Percentiles rank a stretch among this genome's conserved stretches.
Conservation (phyloP, 2,113 vertebrate species). For the Lathamus discolor region DNA sequence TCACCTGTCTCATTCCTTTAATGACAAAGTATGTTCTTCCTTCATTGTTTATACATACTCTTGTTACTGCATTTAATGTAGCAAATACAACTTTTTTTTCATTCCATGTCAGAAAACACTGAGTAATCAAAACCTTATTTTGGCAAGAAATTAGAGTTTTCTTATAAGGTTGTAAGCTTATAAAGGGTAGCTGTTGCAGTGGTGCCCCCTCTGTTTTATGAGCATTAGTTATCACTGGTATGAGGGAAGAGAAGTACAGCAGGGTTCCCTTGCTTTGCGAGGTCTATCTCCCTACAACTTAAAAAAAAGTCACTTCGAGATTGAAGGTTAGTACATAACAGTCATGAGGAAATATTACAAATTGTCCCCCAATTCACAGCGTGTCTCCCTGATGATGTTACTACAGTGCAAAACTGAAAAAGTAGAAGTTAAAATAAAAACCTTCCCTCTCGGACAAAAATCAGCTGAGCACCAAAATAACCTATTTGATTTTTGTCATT, state of each 20-base stretch:
- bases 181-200: slow-evolving; percentile 1
- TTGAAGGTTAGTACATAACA: slow-evolving; percentile 52
- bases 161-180: neutral
- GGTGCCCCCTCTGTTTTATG: slow-evolving; percentile 24
- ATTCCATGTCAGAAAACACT: neutral
- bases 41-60: neutral
- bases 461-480: slow-evolving; percentile 31
- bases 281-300: slow-evolving; percentile 3
- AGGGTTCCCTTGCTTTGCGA: slow-evolving; percentile 33
- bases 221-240: slow-evolving; percentile 1
- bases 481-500: slow-evolving; percentile 7
- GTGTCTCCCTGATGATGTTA: slow-evolving; percentile 53
- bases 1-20: neutral
- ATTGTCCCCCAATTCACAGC: slow-evolving; percentile 35
- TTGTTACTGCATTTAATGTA: neutral
- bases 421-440: slow-evolving; percentile 57
- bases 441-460: slow-evolving; percentile 18
- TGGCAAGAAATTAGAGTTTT: slow-evolving; percentile 8
- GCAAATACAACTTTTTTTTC: neutral
- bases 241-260: neutral
- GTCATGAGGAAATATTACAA: slow-evolving; percentile 34
- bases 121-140: neutral
- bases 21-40: neutral
- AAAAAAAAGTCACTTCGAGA: slow-evolving; percentile 46
- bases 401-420: slow-evolving; percentile 53